Evolutionary conservation across 2,888 invertebrate species (phyloP), one percentile per base, ranked within the genome.

Genomic region (Euclidia mi): DNA sequence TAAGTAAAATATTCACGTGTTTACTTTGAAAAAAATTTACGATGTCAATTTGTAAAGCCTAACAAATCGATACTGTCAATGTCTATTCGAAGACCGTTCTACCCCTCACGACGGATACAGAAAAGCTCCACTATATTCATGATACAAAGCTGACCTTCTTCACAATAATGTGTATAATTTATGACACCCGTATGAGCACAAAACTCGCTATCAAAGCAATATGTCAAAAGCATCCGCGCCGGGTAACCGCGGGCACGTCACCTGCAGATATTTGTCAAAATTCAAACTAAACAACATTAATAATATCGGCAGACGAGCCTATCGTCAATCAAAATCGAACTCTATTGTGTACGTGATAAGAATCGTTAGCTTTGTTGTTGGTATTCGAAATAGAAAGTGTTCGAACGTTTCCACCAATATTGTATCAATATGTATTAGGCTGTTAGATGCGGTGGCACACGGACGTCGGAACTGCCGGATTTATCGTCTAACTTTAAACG

Each of bases 221-320:
- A 92, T 88, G 92, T 92, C 92, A 92, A 85, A 89, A 79, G 79
- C 92, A 91, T 91, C 91, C 91, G 88, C 78, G 79, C 34, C 82
- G 88, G 87, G 86, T 84, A 89, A 89, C 89, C 89, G 83, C 87
- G 75, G 71, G 76, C 81, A 83, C 89, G 89, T 92, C 93, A 94
- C 93, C 92, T 93, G 90, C 90, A 92, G 89, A 89, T 91, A 94
- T 94, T 93, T 91, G 91, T 94, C 94, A 94, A 92, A 93, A 92
- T 82, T 91, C 84, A 82, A 66, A 75, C 76, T 73, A 78, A 79
- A 85, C 87, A 81, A 84, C 70, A 29, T 71, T 80, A 75, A 18
- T 42, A 44, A 32, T 79, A 49, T 78, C 28, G 43, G 37, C 51
- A 49, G 25, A 55, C 43, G 60, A 62, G 56, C 57, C 57, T 61